Conservation (phyloP, 1,140 invertebrate genomes). For the Archivesica marissinica region DNA sequence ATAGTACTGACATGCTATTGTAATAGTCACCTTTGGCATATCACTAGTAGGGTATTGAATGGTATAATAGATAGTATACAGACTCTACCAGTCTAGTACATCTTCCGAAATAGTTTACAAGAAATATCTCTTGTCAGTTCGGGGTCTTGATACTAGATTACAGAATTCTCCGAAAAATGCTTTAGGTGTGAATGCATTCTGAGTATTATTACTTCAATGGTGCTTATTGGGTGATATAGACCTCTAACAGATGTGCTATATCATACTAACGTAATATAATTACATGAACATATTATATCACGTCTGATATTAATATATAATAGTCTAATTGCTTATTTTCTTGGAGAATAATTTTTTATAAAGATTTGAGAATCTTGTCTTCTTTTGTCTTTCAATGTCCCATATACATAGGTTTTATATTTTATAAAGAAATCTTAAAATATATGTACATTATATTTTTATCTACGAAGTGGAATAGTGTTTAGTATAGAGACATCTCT, state of each 20-base stretch:
- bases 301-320: not conserved
- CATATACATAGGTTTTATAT: slow-evolving; percentile 1
- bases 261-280: not conserved
- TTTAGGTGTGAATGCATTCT: not conserved
- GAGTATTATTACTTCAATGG: slow-evolving; percentile 15
- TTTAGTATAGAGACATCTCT: no score
- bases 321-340: slow-evolving; percentile 13
- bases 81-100: no score
- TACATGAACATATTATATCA: not conserved
- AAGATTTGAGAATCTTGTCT: not conserved
- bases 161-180: no score
- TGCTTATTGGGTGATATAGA: not conserved
- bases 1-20: no score
- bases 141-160: no score
- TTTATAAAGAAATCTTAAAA: not conserved
- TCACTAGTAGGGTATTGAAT: no score
- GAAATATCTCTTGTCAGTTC: no score
- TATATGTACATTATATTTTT: slow-evolving; percentile 22
- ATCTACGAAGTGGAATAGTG: no score
- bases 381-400: slow-evolving; percentile 23
- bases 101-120: no score
- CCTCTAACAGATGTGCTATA: not conserved
- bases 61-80: no score
- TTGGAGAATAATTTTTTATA: slow-evolving; percentile 9
- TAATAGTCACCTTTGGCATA: no score